Base-by-base conservation (phyloP, 2,797 vertebrate genomes). In the Poecilia gillii region DNA sequence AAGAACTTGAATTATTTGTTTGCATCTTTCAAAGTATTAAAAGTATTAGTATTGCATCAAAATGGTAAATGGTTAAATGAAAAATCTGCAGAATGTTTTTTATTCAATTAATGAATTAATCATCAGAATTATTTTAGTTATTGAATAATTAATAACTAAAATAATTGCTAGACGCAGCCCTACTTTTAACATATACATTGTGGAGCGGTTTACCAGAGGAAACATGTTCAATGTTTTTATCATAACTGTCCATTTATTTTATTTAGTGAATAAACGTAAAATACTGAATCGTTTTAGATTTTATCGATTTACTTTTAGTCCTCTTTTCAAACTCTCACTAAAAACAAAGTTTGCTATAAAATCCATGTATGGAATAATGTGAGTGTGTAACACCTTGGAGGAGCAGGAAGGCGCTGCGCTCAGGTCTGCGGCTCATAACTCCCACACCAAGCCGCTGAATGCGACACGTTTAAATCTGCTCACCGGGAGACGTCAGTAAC, bases 401-500 rank as follows among this genome's bases (percentile, higher is more conserved):
- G 64, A 20, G 11, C n/a, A 77, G 28, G 53, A 55, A 64, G 3
- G 12, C 25, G 7, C 9, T 72, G 14, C 49, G 53, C 70, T 72
- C 39, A 41, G 59, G 59, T 78, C 49, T 53, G 73, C 53, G 51
- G 46, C 49, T 70, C 80, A 6, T 41, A 20, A 68, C 13, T 62
- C 70, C 75, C 57, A 62, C 78, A 79, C 55, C 66, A 64, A 73
- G 47, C 53, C 66, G n/a, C 18, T 49, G 39, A 11, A 79, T 72
- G n/a, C 47, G 39, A 46, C 45, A 23, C 49, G 59, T 70, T 72
- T 45, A 68, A 51, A 72, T 18, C 23, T 6, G 13, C 45, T 70
- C 72, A 16, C 16, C 71, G 36, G 55, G 73, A 79, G 47, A 78
- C 43, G n/a, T 14, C 72, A 43, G 47, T 72, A 73, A 77, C 25